A percentile compares a stretch with the other conserved stretches of the same genome.
Conservation (phyloP, 2,113 vertebrate genomes). For the Lepus americanus region DNA sequence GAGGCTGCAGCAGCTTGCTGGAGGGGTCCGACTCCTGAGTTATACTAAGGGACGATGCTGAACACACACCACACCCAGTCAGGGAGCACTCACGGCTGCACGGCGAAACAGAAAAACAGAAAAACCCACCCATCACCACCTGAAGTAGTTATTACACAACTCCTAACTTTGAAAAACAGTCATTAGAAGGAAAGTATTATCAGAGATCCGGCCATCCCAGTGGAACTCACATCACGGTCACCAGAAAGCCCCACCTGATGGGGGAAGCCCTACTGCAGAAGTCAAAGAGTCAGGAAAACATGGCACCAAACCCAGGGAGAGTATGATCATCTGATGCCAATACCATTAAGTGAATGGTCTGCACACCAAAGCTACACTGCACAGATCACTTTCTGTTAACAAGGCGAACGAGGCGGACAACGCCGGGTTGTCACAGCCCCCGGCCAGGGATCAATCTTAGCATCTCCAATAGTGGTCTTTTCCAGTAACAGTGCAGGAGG, state of each 20-base stretch:
- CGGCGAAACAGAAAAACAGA: not conserved
- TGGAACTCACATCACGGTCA: not conserved
- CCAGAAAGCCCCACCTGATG: not conserved
- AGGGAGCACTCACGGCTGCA: not conserved
- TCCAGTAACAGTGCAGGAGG: not conserved
- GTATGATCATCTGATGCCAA: not conserved
- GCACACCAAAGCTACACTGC: not conserved
- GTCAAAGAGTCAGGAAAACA: not conserved
- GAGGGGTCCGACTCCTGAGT: not conserved
- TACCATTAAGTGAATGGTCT: not conserved
- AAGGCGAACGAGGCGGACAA: not conserved
- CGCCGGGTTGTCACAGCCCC: not conserved
- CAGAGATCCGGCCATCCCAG: slow-evolving; percentile 31
- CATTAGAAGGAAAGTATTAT: slow-evolving; percentile 14
- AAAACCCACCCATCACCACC: not conserved
- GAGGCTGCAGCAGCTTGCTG: not conserved
- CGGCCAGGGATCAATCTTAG: too few relatives aligned
- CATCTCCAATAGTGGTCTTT: not conserved
- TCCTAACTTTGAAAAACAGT: slow-evolving; percentile 43
- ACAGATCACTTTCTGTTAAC: not conserved
- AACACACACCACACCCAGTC: not conserved
- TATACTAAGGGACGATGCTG: not conserved
- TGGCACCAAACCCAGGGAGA: not conserved
- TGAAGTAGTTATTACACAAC: slow-evolving; percentile 40
- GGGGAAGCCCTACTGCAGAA: not conserved